Percentiles rank a stretch among this genome's conserved stretches.
phyloP scores from a whole-genome alignment of 1,140 invertebrate genomes.

The Littorina saxatilis region DNA sequence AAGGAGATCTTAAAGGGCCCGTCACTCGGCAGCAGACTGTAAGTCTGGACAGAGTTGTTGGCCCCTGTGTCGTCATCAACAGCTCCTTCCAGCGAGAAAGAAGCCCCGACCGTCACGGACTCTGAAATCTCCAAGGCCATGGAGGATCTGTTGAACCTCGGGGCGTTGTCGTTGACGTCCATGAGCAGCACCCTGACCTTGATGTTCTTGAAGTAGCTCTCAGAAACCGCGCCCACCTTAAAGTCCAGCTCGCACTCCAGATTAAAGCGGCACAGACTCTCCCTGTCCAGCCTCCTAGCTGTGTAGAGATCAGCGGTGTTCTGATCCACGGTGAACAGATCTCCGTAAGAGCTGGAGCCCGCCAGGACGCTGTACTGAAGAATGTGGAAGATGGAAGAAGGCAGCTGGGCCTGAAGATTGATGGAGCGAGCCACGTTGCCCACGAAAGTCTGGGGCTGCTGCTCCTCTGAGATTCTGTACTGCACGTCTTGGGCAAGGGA shows the following conservation, averaged over 20 bases:
- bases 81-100: conserved; percentile 60
- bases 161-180: conserved; percentile 70
- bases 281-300: conserved; percentile 44
- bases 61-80: conserved; percentile 64
- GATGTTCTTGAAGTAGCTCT: conserved; percentile 57
- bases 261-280: conserved; percentile 62
- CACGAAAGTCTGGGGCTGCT: conserved; percentile 40
- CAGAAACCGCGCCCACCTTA: conserved; percentile 59
- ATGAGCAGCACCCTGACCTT: conserved; percentile 54
- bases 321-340: conserved; percentile 88
- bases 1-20: conserved; percentile 59
- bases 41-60: conserved; percentile 58
- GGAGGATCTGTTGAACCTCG: conserved; percentile 55
- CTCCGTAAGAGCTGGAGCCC: conserved; percentile 28
- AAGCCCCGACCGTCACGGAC: conserved; percentile 57
- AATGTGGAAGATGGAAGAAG: conserved; percentile 26
- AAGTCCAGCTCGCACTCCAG: conserved; percentile 52
- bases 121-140: conserved; percentile 61
- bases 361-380: conserved; percentile 51
- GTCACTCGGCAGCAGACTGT: conserved; percentile 48
- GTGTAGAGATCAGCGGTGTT: conserved; percentile 88
- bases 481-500: conserved; percentile 36
- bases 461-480: conserved; percentile 52
- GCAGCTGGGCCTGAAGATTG: conserved; percentile 45
- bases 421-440: conserved; percentile 61